phyloP scores from a whole-genome alignment of 2,888 invertebrate genomes.

The Mythimna loreyi region DNA sequence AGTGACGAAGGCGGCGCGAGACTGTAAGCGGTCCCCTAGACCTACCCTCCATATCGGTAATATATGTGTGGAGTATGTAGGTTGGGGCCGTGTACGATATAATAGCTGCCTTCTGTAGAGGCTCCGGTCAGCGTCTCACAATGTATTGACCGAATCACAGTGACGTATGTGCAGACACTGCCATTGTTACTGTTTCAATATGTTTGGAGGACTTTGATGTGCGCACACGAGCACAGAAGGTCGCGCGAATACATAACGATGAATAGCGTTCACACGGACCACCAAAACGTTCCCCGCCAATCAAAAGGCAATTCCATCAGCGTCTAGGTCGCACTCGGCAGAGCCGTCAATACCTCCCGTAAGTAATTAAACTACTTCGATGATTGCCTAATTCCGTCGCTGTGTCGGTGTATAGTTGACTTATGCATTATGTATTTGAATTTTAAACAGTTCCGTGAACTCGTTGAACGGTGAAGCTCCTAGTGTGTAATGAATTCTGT shows the following conservation, averaged over 20 bases:
- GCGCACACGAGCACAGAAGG: slow-evolving; percentile 4
- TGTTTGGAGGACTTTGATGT: slow-evolving; percentile 48
- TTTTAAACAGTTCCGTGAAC: slow-evolving; percentile 62
- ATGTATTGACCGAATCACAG: slow-evolving; percentile 45
- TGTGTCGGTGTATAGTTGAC: slow-evolving; percentile 39
- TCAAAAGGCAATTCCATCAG: slow-evolving; percentile 62
- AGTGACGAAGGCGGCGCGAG: slow-evolving; percentile 36
- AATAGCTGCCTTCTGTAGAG: slow-evolving; percentile 51
- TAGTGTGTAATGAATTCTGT: slow-evolving; percentile 76
- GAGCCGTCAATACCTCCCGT: slow-evolving; percentile 53
- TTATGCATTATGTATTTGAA: slow-evolving; percentile 62
- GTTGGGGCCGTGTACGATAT: slow-evolving; percentile 33
- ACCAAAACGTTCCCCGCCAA: slow-evolving; percentile 43
- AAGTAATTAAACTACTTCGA: slow-evolving; percentile 68
- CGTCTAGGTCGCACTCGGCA: slow-evolving; percentile 41
- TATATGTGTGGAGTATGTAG: slow-evolving; percentile 35
- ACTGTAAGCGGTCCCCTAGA: slow-evolving; percentile 23
- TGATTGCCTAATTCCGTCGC: slow-evolving; percentile 59
- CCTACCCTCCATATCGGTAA: slow-evolving; percentile 28
- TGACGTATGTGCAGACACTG: slow-evolving; percentile 42
- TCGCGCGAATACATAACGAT: slow-evolving; percentile 14
- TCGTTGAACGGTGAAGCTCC: slow-evolving; percentile 55
- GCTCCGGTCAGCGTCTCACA: slow-evolving; percentile 50
- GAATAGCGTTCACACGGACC: slow-evolving; percentile 20
- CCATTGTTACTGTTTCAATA: slow-evolving; percentile 46